Conservation (phyloP, 2,113 vertebrate species). For the Semnornis frantzii region DNA sequence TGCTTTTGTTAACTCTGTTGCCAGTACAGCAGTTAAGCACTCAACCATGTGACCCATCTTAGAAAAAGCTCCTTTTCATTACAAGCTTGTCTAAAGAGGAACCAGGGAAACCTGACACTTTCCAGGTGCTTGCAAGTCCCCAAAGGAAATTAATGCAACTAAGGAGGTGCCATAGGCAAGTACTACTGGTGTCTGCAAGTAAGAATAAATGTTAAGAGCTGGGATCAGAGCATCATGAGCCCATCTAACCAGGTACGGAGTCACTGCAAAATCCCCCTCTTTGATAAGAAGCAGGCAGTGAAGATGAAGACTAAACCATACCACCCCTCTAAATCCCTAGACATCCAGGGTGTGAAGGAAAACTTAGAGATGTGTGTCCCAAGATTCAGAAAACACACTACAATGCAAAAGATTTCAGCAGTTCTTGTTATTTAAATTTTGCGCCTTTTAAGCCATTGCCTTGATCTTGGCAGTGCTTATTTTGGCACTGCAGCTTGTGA, state of each 20-base stretch:
- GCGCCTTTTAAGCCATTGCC: conserved; percentile 54
- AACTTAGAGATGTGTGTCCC: not conserved
- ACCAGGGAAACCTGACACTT: not conserved
- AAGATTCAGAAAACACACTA: not conserved
- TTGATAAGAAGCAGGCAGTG: not conserved
- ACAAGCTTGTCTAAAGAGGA: not conserved
- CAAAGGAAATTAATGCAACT: not conserved
- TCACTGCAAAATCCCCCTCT: not conserved
- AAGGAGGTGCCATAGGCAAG: not conserved
- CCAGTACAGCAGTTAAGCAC: not conserved
- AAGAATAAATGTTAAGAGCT: not conserved
- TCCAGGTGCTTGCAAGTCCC: not conserved
- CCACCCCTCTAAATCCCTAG: not conserved
- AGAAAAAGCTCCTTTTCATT: not conserved
- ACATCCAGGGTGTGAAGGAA: not conserved
- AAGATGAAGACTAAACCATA: not conserved
- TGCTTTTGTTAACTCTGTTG: not conserved
- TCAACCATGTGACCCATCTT: not conserved
- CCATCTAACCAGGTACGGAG: not conserved
- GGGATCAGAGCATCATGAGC: not conserved
- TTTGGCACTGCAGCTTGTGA: conserved; percentile 42
- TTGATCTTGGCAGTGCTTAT: conserved; percentile 53
- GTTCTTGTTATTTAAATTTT: not conserved
- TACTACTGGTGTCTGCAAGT: not conserved
- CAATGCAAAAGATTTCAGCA: conserved; percentile 30